Conservation (phyloP, 2,113 vertebrate species). For the Laterallus jamaicensis region DNA sequence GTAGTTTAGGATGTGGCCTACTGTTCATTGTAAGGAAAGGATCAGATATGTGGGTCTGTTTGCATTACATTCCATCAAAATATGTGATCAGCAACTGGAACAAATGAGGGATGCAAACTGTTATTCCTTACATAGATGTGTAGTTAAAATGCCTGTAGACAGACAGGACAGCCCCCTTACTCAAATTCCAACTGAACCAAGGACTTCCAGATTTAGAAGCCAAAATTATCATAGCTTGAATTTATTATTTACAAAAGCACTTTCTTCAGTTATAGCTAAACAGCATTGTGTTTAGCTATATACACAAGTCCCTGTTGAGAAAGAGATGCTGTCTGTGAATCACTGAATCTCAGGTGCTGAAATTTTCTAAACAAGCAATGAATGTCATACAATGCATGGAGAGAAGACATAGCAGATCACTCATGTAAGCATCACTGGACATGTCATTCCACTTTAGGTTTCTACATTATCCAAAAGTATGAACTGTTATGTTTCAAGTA, state of each 20-base stretch:
- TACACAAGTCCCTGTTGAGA: neutral
- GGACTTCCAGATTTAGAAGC: neutral
- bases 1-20: neutral
- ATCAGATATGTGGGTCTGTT: neutral
- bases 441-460: neutral
- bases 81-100: neutral
- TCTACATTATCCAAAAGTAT: neutral
- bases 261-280: neutral
- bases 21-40: neutral
- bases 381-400: neutral
- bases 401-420: neutral
- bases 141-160: neutral
- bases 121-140: neutral
- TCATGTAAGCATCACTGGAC: neutral
- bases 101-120: neutral
- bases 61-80: neutral
- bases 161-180: neutral
- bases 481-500: neutral
- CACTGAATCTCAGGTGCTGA: neutral
- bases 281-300: neutral
- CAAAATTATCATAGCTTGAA: neutral
- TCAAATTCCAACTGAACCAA: fast-evolving
- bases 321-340: neutral
- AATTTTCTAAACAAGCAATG: neutral
- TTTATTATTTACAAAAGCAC: neutral